Base-by-base conservation (phyloP, 2,797 vertebrate species). In the Gymnopithys bicolor region DNA sequence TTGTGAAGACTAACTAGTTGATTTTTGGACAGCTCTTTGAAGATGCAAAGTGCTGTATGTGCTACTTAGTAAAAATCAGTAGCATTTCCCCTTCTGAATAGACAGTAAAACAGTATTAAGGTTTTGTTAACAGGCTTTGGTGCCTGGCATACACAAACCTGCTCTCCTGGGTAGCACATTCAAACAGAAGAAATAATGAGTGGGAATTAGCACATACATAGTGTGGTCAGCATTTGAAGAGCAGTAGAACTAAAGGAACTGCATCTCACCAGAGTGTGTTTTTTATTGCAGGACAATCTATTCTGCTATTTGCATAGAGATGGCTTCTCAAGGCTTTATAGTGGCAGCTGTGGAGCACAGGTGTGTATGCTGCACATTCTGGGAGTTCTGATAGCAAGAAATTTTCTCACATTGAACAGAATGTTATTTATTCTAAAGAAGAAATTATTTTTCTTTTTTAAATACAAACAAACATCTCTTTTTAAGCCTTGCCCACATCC, bases 331-430 rank as follows among this genome's bases (percentile, higher is more conserved):
- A 52, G 99, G 99, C 67, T 99, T 99, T 97, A 97, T 99, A 53
- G 99, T 99, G 89, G 99, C 99, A 55, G 98, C 99, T 28, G 98
- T 99, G 85, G 99, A 99, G 94, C 99, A 99, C 98, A 99, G 99
- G 99, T 99, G 94, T 2, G 94, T 92, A 46, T 52, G 32, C 27
- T 55, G 67, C n/a, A n/a, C 0, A 1, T 24, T 76, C 58, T 58
- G 41, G 43, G 70, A 43, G 22, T 73, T 88, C 45, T 56, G n/a
- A 59, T 46, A 25, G 83, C 75, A 79, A 73, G 45, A 25, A 51
- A 11, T 22, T 43, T 85, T 59, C 21, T 92, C n/a, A 58, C 27
- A 14, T 41, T 62, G n/a, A 70, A 41, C 5, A 32, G 25, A 39
- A 43, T 19, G 33, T 15, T 79, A 37, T 30, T 74, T 79, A 12